phyloP scores from a whole-genome alignment of 2,888 invertebrate genomes.

The Pecten maximus region DNA sequence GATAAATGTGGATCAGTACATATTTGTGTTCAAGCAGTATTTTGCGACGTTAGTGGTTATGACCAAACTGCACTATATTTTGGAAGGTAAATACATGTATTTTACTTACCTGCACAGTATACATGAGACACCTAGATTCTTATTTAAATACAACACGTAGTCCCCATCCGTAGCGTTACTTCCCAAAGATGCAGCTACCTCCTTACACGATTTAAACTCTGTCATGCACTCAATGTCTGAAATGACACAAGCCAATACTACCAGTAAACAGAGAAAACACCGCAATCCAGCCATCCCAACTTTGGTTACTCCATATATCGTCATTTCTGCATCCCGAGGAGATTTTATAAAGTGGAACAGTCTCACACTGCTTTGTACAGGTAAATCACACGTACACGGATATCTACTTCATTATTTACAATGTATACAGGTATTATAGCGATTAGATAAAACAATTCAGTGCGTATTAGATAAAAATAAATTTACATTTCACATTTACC shows the following conservation, averaged over 20 bases:
- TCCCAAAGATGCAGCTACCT: slow-evolving; percentile 37
- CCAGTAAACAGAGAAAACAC: not conserved
- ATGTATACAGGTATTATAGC: not conserved
- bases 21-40: no score
- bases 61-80: not conserved
- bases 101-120: slow-evolving; percentile 63
- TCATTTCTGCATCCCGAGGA: not conserved
- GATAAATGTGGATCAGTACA: no score
- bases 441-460: slow-evolving; percentile 28
- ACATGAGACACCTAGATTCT: slow-evolving; percentile 56
- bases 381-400: not conserved
- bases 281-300: not conserved
- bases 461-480: slow-evolving; percentile 18
- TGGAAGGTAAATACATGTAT: not conserved
- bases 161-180: slow-evolving; percentile 55
- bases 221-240: not conserved
- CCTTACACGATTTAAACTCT: not conserved
- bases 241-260: not conserved
- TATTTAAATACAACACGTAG: slow-evolving; percentile 56
- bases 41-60: no score
- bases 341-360: not conserved
- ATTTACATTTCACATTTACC: slow-evolving; percentile 35
- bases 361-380: not conserved
- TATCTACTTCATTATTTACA: slow-evolving; percentile 27
- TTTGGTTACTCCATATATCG: not conserved